Evolutionary conservation across 2,797 vertebrate genomes (phyloP).

Genomic region (Neosilurus hyrtlii): DNA sequence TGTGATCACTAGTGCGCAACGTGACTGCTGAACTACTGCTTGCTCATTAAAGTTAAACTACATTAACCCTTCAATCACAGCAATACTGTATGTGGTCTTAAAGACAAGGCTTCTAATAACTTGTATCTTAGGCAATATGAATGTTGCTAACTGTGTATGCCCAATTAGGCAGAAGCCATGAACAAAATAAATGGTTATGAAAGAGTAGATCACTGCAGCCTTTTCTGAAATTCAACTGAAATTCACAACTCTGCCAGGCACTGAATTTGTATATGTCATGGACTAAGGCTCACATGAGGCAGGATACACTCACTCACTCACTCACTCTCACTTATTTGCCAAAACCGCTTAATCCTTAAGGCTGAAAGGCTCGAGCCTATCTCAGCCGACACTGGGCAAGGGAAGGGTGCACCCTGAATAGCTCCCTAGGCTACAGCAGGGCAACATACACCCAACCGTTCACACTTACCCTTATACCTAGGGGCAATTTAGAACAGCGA

Average conservation of each 20-base stretch:
- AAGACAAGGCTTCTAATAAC: slow-evolving; percentile 2
- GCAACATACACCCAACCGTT: too few relatives aligned
- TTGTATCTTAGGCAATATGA: slow-evolving; percentile 10
- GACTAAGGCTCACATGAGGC: too few relatives aligned
- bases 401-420: too few relatives aligned
- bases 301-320: too few relatives aligned
- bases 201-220: background rate
- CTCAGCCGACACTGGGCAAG: too few relatives aligned
- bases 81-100: slow-evolving; percentile 7
- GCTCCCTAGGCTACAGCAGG: too few relatives aligned
- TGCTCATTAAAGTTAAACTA: slow-evolving; percentile 12
- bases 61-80: slow-evolving; percentile 11
- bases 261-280: background rate
- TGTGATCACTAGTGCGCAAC: slow-evolving; percentile 3
- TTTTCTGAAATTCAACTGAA: too few relatives aligned
- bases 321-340: too few relatives aligned
- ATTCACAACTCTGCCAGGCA: background rate
- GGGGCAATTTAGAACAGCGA: too few relatives aligned
- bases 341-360: too few relatives aligned
- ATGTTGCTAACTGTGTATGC: background rate
- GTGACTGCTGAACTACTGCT: slow-evolving; percentile 11
- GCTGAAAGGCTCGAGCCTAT: too few relatives aligned
- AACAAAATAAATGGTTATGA: slow-evolving; percentile 19
- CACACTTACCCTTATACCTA: too few relatives aligned
- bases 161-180: slow-evolving; percentile 28